A percentile compares a stretch with the other conserved stretches of the same genome.
Evolutionary conservation across 2,113 vertebrate species (phyloP).

Genomic region (Bettongia penicillata): DNA sequence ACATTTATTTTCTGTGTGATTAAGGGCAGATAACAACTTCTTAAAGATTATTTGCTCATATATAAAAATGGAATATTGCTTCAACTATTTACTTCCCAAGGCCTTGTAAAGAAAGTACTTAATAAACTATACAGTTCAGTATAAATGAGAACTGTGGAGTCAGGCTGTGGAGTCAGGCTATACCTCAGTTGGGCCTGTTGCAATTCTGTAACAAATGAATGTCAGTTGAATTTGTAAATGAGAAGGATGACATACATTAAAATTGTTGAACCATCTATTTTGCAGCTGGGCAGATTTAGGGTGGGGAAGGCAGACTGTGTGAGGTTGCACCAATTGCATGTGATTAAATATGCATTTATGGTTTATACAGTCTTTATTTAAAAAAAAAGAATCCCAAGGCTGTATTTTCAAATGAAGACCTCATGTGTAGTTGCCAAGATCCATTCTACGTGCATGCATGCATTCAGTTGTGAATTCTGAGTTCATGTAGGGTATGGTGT

Average conservation of each 20-base stretch:
- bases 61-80: not conserved
- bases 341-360: not conserved
- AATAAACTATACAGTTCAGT: not conserved
- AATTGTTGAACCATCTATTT: not conserved
- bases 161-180: not conserved
- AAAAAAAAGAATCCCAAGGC: slow-evolving; percentile 35
- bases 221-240: not conserved
- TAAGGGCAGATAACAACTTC: not conserved
- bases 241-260: not conserved
- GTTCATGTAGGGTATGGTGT: not conserved
- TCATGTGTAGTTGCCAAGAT: slow-evolving; percentile 42
- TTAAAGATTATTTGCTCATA: not conserved
- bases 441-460: slow-evolving; percentile 38
- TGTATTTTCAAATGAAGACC: slow-evolving; percentile 46
- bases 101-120: not conserved
- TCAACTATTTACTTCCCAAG: not conserved
- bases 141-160: not conserved
- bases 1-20: not conserved
- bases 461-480: not conserved
- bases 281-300: not conserved
- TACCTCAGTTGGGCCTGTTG: not conserved
- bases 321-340: not conserved
- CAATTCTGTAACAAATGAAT: not conserved
- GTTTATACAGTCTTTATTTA: not conserved
- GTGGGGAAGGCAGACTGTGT: not conserved